Base-by-base conservation (phyloP, 2,888 invertebrate species). In the Seira musarum region DNA sequence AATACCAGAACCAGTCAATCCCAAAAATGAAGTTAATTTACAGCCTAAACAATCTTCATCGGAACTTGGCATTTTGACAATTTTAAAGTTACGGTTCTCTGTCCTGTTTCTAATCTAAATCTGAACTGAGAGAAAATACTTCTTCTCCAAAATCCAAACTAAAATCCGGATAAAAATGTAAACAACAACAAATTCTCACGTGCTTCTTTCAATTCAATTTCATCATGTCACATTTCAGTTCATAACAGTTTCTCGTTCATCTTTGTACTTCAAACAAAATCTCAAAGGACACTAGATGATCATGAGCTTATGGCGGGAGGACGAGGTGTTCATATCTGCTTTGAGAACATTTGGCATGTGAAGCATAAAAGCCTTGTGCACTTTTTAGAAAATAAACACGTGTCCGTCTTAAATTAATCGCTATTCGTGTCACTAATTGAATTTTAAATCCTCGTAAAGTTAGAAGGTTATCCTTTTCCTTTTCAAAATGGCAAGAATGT, bases 1-100 rank as follows among this genome's bases (percentile, higher is more conserved):
- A n/a, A n/a, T n/a, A n/a, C 83, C 80, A 8, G 82, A 82, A 10
- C 75, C 66, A 6, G 79, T 25, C 2, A 83, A 40, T n/a, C 83
- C 82, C 22, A 49, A 46, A 24, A 80, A 82, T 13, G 79, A 75
- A 15, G 80, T 60, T 13, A 83, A 17, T 53, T 61, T 75, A 60
- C 83, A 83, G 61, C 75, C 8, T 6, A 81, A 10, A 40, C 83
- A 83, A 25, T 73, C 69, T 1, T 22, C 67, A 10, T 13, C 10
- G 22, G 40, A 35, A 21, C 63, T 24, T 8, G 24, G 15, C 40
- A 60, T 60, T 64, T 2, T 19, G 2, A 17, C 67, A 22, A 30
- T 66, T 17, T 21, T 21, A 15, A 21, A 17, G 10, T 17, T 60
- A 8, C 19, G 6, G 8, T 60, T 60, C 8, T 6, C n/a, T 8